Base-by-base conservation (phyloP, 2,888 invertebrate species). In the Drosophila tanythrix region DNA sequence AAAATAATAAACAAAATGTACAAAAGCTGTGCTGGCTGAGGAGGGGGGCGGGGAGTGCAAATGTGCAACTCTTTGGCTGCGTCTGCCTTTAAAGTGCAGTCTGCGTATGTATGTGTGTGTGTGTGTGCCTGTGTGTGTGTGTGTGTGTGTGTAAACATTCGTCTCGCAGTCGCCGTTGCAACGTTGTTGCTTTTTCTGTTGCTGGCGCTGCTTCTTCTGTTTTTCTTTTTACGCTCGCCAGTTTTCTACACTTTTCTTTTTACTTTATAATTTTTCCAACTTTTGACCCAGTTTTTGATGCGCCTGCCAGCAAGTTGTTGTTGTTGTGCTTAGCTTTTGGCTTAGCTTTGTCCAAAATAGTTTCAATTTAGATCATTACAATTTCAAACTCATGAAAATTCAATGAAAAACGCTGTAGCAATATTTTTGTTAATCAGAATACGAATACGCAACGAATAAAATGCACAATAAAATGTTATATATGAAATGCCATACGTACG, bases 241-340 rank as follows among this genome's bases (percentile, higher is more conserved):
- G 77, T 88, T 82, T 82, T 76, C 76, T 61, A 82, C 85, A 88
- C 85, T 89, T 87, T 89, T 89, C 88, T 79, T 82, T 70, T 76
- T 86, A 73, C 73, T 81, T 89, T 77, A 87, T 83, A 88, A 81
- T 88, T 88, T 88, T 89, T 88, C 86, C 87, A 89, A 89, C 88
- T 83, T 89, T 88, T 87, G 87, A 88, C 87, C 87, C 80, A 87
- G 83, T 86, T 86, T 83, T 79, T 68, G 62, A 57, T 73, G 81
- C 75, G 79, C 65, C 81, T 65, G 79, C 70, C 69, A 71, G 75
- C 67, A 53, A 52, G 35, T 33, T 74, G 60, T 53, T 65, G 43
- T 52, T 65, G 64, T 58, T 59, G 3, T 40, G 60, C 57, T 43
- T 55, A 33, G 60, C 21, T 13, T 13, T 11, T 21, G 52, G 52